Conservation (phyloP, 1,140 invertebrate species). For the Pseudomyrmex cubaensis region DNA sequence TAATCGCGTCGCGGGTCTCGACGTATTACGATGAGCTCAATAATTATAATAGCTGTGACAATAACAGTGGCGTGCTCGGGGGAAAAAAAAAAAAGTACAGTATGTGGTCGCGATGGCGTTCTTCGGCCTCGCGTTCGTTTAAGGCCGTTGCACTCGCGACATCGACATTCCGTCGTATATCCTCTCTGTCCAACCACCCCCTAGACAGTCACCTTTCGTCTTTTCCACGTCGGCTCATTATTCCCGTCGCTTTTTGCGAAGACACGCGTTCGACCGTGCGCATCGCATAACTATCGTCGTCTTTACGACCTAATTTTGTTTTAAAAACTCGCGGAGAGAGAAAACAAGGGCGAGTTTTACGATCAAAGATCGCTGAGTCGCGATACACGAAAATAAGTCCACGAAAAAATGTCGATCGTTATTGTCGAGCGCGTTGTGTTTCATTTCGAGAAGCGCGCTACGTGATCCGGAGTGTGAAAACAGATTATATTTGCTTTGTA, state of each 20-base stretch:
- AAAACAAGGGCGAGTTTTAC: not conserved
- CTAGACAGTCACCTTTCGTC: not conserved
- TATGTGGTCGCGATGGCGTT: conserved; percentile 8
- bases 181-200: not conserved
- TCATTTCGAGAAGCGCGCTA: no score
- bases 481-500: no score
- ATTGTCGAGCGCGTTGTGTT: not conserved
- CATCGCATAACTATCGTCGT: conserved; percentile 11
- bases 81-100: not conserved
- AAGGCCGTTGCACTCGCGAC: conserved; percentile 75
- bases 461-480: not conserved
- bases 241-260: conserved; percentile 56
- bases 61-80: conserved; percentile 79
- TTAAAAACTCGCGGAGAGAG: not conserved
- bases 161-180: conserved; percentile 33
- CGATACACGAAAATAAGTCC: not conserved
- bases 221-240: conserved; percentile 56
- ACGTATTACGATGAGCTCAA: conserved; percentile 79
- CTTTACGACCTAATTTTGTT: conserved; percentile 33
- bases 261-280: conserved; percentile 25
- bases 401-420: not conserved
- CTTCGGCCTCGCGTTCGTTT: conserved; percentile 68
- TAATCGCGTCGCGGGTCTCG: conserved; percentile 73
- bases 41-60: conserved; percentile 82
- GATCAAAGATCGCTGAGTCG: not conserved